phyloP scores from a whole-genome alignment of 2,113 vertebrate species.

The Rhinogobius similis region DNA sequence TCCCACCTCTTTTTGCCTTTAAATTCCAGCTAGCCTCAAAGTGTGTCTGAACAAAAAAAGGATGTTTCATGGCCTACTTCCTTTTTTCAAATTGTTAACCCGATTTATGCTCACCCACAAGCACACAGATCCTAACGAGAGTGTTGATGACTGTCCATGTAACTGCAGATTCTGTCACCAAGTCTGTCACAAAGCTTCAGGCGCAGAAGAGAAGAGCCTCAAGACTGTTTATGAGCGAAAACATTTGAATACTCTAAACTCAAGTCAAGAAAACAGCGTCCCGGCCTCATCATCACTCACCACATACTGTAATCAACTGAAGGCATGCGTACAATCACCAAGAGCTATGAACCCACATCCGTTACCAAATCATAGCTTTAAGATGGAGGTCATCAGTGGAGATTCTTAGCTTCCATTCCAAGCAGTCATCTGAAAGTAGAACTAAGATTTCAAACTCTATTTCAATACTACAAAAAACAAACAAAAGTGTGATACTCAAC shows the following conservation, averaged over 20 bases:
- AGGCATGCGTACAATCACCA: slow-evolving; percentile 13
- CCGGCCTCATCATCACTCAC: slow-evolving; percentile 24
- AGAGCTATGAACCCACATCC: slow-evolving; percentile 20
- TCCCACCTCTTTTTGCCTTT: slow-evolving; percentile 17
- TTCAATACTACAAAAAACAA: too few relatives aligned
- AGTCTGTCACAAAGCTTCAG: neutral
- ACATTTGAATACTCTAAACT: slow-evolving; percentile 4
- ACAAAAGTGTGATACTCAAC: too few relatives aligned
- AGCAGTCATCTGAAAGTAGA: slow-evolving; percentile 21
- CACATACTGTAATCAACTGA: slow-evolving; percentile 2
- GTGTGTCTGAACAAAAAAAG: slow-evolving; percentile 55
- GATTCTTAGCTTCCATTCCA: slow-evolving; percentile 16
- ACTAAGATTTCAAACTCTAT: neutral
- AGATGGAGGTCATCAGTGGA: slow-evolving; percentile 14
- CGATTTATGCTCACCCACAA: slow-evolving; percentile 28
- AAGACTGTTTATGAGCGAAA: slow-evolving; percentile 14
- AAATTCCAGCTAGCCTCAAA: slow-evolving; percentile 29
- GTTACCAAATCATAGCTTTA: slow-evolving; percentile 8
- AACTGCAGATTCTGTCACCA: slow-evolving; percentile 4
- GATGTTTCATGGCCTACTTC: slow-evolving; percentile 72
- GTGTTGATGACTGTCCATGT: slow-evolving; percentile 12
- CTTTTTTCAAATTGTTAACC: slow-evolving; percentile 66
- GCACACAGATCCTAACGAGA: slow-evolving; percentile 3
- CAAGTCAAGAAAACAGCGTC: slow-evolving; percentile 14
- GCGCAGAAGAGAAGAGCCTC: neutral